Evolutionary conservation across 2,888 invertebrate genomes (phyloP).

Genomic region (Ganaspis brasiliensis): DNA sequence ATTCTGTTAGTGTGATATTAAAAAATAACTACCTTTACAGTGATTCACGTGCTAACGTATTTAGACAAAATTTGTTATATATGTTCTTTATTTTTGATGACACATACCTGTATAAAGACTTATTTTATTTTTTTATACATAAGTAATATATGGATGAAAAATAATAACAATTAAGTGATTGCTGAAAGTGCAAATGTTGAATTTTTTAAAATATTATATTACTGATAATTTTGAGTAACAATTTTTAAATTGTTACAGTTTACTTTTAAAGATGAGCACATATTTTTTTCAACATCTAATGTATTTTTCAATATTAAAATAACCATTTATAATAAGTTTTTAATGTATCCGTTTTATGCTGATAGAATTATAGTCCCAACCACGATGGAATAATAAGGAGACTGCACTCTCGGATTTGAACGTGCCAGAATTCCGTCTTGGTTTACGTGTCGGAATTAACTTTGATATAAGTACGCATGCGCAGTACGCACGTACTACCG

Average conservation of each 20-base stretch:
- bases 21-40: neutral
- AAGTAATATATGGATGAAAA: neutral
- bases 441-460: no score
- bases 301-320: neutral
- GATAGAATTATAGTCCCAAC: neutral
- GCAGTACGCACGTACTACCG: no score
- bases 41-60: neutral
- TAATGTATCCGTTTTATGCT: neutral
- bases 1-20: neutral
- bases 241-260: neutral
- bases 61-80: neutral
- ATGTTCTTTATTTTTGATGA: neutral
- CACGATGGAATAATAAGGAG: no score
- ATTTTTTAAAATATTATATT: neutral
- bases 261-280: neutral
- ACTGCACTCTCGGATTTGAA: no score
- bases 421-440: no score
- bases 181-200: neutral
- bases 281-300: neutral
- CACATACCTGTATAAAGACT: neutral
- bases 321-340: neutral
- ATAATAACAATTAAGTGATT: neutral
- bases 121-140: neutral
- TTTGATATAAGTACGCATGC: no score
- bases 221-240: neutral